A percentile compares a stretch with the other conserved stretches of the same genome.
These are phyloP conservation scores for Drosophila rufa DNA, from an alignment of 1,140 invertebrate genomes.

Conservation along the genomic window DNA sequence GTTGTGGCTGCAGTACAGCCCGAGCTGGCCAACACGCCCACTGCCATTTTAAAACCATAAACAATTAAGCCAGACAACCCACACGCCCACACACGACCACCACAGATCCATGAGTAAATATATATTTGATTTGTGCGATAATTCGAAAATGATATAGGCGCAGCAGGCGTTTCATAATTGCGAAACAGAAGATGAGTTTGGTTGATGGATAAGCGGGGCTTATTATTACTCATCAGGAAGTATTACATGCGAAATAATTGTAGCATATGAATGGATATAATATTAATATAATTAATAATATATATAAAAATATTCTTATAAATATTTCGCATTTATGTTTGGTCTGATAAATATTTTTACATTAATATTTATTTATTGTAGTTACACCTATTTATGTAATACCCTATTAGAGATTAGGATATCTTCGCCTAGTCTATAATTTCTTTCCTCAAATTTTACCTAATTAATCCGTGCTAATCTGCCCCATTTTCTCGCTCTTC, in stretches of 20 bases:
- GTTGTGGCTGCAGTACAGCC: conserved; percentile 13
- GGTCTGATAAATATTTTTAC: neutral
- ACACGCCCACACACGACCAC: conserved; percentile 42
- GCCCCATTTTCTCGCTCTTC: neutral
- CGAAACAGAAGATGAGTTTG: conserved; percentile 29
- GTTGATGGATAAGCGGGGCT: neutral
- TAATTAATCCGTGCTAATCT: conserved; percentile 14
- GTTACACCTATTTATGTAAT: no score
- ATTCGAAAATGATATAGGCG: conserved; percentile 67
- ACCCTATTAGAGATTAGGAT: no score
- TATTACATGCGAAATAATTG: neutral
- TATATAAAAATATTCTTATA: no score
- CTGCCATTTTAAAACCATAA: conserved; percentile 55
- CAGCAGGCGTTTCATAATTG: conserved; percentile 32
- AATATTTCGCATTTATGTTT: neutral
- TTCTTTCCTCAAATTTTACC: neutral
- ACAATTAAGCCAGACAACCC: conserved; percentile 66
- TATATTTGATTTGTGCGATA: conserved; percentile 66
- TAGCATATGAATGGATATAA: neutral
- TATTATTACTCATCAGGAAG: neutral
- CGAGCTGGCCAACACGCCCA: conserved; percentile 48
- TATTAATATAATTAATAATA: no score
- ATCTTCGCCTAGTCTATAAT: accelerated
- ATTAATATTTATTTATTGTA: neutral
- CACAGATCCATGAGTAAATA: conserved; percentile 42